Percentiles rank a stretch among this genome's conserved stretches.
Evolutionary conservation across 2,113 vertebrate genomes (phyloP).

Genomic region (Rhinopomastus cyanomelas): DNA sequence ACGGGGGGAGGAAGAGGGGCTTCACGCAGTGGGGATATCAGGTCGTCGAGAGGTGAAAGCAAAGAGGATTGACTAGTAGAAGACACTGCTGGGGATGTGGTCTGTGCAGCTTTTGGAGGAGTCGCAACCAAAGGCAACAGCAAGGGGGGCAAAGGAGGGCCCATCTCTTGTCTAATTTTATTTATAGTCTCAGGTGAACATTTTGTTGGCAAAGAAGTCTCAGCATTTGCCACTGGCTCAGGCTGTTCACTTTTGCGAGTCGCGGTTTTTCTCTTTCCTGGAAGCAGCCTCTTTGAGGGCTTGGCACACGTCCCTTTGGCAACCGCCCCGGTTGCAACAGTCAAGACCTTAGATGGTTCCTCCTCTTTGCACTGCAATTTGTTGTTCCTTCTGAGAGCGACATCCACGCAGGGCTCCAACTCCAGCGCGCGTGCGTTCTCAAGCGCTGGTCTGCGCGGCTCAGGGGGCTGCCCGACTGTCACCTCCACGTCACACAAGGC

Average conservation of each 20-base stretch:
- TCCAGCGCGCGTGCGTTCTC: slow-evolving; percentile 28
- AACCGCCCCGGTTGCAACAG: background rate
- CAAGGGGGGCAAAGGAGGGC: slow-evolving; percentile 86
- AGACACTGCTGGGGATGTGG: slow-evolving; percentile 67
- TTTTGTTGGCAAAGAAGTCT: slow-evolving; percentile 53
- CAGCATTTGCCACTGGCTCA: slow-evolving; percentile 45
- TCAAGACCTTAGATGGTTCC: background rate
- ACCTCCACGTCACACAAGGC: slow-evolving; percentile 4
- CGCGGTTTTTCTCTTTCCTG: background rate
- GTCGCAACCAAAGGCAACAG: slow-evolving; percentile 83
- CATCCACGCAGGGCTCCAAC: slow-evolving; percentile 2
- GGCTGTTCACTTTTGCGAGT: background rate
- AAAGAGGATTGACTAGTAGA: slow-evolving; percentile 72
- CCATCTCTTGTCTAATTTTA: slow-evolving; percentile 85
- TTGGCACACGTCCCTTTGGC: background rate
- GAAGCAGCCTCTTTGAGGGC: background rate
- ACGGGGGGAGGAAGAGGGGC: slow-evolving; percentile 54
- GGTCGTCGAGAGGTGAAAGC: slow-evolving; percentile 74
- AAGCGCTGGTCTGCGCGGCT: background rate
- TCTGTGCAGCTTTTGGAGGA: slow-evolving; percentile 76
- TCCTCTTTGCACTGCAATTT: slow-evolving; percentile 14
- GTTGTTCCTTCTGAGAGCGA: background rate
- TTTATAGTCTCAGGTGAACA: slow-evolving; percentile 71
- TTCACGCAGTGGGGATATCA: slow-evolving; percentile 65
- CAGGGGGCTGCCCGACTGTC: background rate